Base-by-base conservation (phyloP, 2,797 vertebrate species). In the Danio aesculapii region DNA sequence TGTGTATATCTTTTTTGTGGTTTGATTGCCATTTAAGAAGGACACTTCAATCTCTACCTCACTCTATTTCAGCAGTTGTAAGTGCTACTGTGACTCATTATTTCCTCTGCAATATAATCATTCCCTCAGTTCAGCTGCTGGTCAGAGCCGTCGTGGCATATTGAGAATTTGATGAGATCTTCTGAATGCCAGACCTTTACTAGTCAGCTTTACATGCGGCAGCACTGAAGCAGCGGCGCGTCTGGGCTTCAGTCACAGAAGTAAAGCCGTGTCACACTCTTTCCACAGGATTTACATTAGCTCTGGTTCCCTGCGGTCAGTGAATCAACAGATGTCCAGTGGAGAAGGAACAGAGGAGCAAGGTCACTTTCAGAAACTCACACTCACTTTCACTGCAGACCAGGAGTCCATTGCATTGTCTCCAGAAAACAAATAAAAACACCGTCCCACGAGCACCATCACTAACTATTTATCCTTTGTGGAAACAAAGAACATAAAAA, bases 111-210 rank as follows among this genome's bases (percentile, higher is more conserved):
- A 30, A 57, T 44, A 21, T 3, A 55, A 43, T 55, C 2, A 55
- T 77, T 39, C 19, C 14, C 30, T 21, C 19, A 30, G 63, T 49
- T 68, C 19, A 58, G 6, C 5, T 77, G 16, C 11, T 49, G 14
- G 43, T 68, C 69, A 71, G 39, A 71, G 53, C 10, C n/a, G 55
- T 47, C 10, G 53, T 10, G 2, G 43, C 43, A 19, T 68, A 41
- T 57, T 47, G 21, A 77, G 66, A 77, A 75, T 74, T 77, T 77
- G 74, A 80, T 77, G 43, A 80, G 12, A 63, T 43, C 12, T 39
- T 75, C 12, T 17, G 6, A 75, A 71, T 71, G 52, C 0, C 2
- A 57, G 52, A 71, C 52, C 39, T 71, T 69, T 52, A 39, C 19
- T 50, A 7, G 19, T 8, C 66, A 69, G 47, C 13, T 69, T 71